Percentiles rank a stretch among this genome's conserved stretches.
Evolutionary conservation across 2,888 invertebrate genomes (phyloP).

Genomic region (Drosophila conformis): DNA sequence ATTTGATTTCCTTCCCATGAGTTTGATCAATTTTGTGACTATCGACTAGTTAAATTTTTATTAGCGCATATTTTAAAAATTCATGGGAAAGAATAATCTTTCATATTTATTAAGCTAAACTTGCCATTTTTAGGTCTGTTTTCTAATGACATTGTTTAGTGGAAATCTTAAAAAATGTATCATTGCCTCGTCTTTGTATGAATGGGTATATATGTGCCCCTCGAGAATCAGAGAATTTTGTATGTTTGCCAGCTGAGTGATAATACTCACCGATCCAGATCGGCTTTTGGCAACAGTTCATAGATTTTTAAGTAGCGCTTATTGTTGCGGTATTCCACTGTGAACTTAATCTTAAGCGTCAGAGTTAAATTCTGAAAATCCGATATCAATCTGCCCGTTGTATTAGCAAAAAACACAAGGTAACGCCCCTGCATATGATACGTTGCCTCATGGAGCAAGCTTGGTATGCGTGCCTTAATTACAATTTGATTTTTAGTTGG

Average conservation of each 20-base stretch:
- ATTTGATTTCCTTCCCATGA: no score
- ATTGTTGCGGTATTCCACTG: conserved; percentile 51
- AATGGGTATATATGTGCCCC: no score
- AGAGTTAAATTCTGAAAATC: conserved; percentile 59
- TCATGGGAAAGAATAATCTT: no score
- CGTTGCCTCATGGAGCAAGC: conserved; percentile 32
- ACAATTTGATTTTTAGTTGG: conserved; percentile 53
- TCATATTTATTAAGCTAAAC: no score
- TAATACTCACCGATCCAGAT: conserved; percentile 62
- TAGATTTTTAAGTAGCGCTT: conserved; percentile 60
- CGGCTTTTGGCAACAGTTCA: conserved; percentile 45
- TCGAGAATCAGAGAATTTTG: not conserved
- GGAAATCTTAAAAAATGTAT: no score
- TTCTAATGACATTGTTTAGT: no score
- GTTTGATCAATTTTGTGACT: no score
- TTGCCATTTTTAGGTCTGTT: no score
- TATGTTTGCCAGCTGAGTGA: not conserved
- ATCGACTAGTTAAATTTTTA: no score
- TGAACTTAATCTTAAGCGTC: conserved; percentile 41
- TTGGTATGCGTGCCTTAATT: conserved; percentile 51
- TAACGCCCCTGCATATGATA: conserved; percentile 40
- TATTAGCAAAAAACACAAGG: conserved; percentile 44
- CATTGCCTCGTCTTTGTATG: no score
- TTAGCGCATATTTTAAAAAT: no score
- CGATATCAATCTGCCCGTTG: conserved; percentile 50